Conservation (phyloP, 2,113 vertebrate genomes). For the Equus przewalskii region DNA sequence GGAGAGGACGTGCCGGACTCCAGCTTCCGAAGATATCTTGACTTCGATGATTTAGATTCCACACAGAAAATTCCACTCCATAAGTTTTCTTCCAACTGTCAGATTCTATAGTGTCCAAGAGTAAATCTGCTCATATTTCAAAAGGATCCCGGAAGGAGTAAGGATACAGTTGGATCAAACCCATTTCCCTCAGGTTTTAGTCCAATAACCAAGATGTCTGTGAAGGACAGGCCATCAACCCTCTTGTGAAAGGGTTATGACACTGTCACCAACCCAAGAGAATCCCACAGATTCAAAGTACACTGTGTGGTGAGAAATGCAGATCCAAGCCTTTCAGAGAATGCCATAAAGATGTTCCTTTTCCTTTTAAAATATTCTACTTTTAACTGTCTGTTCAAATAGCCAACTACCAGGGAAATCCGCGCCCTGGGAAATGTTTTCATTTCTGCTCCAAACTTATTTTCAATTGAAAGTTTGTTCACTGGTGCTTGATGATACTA, state of each 20-base stretch:
- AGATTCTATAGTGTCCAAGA: not conserved
- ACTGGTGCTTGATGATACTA: not conserved
- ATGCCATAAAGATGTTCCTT: not conserved
- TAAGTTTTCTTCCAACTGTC: not conserved
- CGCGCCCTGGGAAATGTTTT: not conserved
- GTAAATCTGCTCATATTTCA: not conserved
- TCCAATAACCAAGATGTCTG: not conserved
- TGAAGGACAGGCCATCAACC: not conserved
- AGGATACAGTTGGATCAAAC: not conserved
- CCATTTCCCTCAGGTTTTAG: not conserved
- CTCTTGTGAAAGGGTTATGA: not conserved
- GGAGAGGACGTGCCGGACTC: not conserved
- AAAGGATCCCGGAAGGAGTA: not conserved
- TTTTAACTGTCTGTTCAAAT: not conserved
- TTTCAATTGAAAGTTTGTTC: slow-evolving; percentile 8
- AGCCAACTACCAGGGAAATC: not conserved
- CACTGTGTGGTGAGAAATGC: not conserved
- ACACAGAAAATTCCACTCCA: not conserved
- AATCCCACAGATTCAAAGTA: not conserved
- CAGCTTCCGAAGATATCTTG: not conserved
- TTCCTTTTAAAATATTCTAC: slow-evolving; percentile 21
- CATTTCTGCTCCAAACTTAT: slow-evolving; percentile 9
- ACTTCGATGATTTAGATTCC: not conserved
- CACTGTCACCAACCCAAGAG: not conserved
- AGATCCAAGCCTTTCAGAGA: not conserved